phyloP scores from a whole-genome alignment of 2,797 vertebrate species.

The Pseudotriccus pelzelni region DNA sequence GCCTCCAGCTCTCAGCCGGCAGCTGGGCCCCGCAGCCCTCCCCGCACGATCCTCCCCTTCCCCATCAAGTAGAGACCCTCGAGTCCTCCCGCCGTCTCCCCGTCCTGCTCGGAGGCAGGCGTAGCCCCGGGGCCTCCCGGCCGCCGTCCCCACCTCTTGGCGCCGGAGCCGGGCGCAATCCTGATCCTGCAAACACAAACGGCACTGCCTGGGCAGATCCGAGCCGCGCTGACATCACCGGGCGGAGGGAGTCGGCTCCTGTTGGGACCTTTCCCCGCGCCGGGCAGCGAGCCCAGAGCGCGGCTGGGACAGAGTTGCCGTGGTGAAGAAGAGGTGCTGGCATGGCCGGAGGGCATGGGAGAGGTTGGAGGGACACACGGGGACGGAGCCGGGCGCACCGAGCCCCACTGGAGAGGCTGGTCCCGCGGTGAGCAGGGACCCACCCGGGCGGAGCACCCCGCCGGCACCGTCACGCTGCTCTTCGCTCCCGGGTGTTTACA shows the following conservation, averaged over 20 bases:
- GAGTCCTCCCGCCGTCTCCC: fast-evolving
- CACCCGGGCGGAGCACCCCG: fast-evolving
- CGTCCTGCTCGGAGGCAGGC: neutral
- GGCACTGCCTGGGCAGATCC: neutral
- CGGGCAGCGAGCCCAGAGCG: neutral
- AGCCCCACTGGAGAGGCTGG: fast-evolving
- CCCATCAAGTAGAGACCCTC: neutral
- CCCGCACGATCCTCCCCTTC: no score
- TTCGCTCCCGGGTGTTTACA: neutral
- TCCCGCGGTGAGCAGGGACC: fast-evolving
- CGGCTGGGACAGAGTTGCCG: neutral
- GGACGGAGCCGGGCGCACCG: fast-evolving
- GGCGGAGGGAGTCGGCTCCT: neutral
- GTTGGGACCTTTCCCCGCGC: neutral
- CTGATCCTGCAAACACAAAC: neutral
- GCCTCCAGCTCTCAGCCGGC: neutral
- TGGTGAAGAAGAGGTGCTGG: neutral
- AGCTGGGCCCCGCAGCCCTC: fast-evolving
- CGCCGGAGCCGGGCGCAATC: neutral
- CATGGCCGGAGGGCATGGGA: fast-evolving
- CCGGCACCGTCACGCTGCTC: fast-evolving
- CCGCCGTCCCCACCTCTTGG: neutral
- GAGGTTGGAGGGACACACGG: fast-evolving
- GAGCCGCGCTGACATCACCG: neutral
- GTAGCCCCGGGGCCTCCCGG: neutral